Conservation (phyloP, 2,797 vertebrate species). For the Falco columbarius region DNA sequence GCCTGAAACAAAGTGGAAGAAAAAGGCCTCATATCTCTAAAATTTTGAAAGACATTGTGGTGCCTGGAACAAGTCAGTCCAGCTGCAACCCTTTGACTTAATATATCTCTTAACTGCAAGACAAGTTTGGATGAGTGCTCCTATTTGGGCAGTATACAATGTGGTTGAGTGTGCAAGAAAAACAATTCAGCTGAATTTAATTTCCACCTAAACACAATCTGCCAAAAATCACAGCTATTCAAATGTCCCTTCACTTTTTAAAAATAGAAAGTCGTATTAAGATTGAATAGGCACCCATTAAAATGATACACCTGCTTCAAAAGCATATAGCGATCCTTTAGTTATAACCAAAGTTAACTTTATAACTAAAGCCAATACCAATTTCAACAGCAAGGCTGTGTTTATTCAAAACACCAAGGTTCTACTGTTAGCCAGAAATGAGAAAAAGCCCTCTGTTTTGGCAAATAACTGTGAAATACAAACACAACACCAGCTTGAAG, state of each 20-base stretch:
- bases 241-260: background rate
- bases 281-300: background rate
- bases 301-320: background rate
- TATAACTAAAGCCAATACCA: background rate
- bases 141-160: background rate
- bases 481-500: too few species aligned
- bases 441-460: background rate
- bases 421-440: background rate
- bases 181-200: background rate
- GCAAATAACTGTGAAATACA: background rate
- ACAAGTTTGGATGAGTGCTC: background rate
- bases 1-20: background rate
- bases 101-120: background rate
- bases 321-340: accelerated
- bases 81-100: background rate
- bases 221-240: background rate
- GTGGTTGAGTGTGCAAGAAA: background rate
- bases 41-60: accelerated
- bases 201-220: background rate
- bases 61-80: background rate
- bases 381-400: background rate
- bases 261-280: background rate
- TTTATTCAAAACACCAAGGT: background rate
- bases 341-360: background rate
- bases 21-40: background rate